Evolutionary conservation across 2,888 invertebrate genomes (phyloP).

Genomic region (Rotaria sp.): DNA sequence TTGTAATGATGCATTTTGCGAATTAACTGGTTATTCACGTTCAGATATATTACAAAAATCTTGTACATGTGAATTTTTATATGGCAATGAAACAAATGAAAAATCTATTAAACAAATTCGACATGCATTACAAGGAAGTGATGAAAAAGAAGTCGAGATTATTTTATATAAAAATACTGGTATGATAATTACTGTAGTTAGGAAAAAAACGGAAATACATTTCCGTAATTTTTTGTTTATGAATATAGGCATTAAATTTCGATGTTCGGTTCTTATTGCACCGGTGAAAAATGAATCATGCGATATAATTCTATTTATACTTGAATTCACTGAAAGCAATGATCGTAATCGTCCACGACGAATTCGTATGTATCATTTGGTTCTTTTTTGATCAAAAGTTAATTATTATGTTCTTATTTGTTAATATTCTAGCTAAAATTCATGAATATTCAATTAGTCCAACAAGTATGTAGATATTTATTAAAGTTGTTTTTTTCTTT

Average conservation of each 20-base stretch:
- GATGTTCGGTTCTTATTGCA: conserved; percentile 73
- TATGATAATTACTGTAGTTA: conserved; percentile 50
- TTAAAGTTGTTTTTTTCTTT: neutral
- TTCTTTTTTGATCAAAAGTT: neutral
- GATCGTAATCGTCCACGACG: neutral
- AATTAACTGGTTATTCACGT: conserved; percentile 68
- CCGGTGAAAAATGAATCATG: conserved; percentile 73
- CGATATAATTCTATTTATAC: conserved; percentile 72
- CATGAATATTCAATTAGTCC: neutral
- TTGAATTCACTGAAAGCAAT: conserved; percentile 65
- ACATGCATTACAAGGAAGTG: conserved; percentile 66
- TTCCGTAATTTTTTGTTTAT: neutral
- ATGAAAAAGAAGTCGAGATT: conserved; percentile 72
- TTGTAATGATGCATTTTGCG: conserved; percentile 75
- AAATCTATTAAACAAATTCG: conserved; percentile 66
- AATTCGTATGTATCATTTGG: neutral
- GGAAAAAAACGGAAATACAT: conserved; percentile 42
- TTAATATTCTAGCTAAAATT: neutral
- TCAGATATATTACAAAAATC: conserved; percentile 75
- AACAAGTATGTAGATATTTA: neutral
- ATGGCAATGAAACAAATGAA: conserved; percentile 70
- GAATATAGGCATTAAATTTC: conserved; percentile 67
- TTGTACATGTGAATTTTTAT: conserved; percentile 70
- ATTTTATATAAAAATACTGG: conserved; percentile 74
- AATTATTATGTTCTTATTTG: neutral